phyloP scores from a whole-genome alignment of 2,888 invertebrate genomes.

The Siphonodentalium dalli region DNA sequence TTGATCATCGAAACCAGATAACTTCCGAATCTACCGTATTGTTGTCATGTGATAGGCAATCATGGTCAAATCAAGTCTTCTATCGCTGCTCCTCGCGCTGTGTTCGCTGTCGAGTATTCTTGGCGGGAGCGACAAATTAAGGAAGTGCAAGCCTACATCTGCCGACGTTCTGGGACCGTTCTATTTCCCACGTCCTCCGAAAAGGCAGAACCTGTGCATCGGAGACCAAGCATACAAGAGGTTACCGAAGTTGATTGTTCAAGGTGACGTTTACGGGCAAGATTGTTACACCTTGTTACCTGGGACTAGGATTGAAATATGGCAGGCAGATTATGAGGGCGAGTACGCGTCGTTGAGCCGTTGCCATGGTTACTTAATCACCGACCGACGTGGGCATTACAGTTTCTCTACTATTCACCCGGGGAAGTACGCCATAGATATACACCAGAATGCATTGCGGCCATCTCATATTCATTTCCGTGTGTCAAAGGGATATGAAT shows the following conservation, averaged over 20 bases:
- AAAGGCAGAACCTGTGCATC: slow-evolving; percentile 25
- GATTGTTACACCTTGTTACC: slow-evolving; percentile 18
- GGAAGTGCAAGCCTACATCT: slow-evolving; percentile 25
- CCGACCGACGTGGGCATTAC: slow-evolving; percentile 26
- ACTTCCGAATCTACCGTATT: no score
- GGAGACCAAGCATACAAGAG: slow-evolving; percentile 13
- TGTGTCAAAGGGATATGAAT: slow-evolving; percentile 20
- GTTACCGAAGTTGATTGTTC: slow-evolving; percentile 24
- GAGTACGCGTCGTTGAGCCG: slow-evolving; percentile 25
- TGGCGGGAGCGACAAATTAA: not conserved
- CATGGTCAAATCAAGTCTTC: no score
- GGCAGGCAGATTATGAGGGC: slow-evolving; percentile 32
- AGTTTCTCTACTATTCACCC: slow-evolving; percentile 30
- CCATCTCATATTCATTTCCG: slow-evolving; percentile 33
- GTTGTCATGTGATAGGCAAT: no score
- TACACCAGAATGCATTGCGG: slow-evolving; percentile 13
- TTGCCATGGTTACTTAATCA: slow-evolving; percentile 25
- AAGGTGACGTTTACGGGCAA: slow-evolving; percentile 25
- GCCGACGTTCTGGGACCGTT: slow-evolving; percentile 33
- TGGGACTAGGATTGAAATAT: slow-evolving; percentile 26
- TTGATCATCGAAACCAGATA: no score
- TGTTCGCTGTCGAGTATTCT: no score
- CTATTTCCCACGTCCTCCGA: slow-evolving; percentile 27
- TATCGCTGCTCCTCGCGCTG: no score
- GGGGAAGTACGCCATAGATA: slow-evolving; percentile 28